Conservation (phyloP, 2,113 vertebrate genomes). For the Rostratula benghalensis region DNA sequence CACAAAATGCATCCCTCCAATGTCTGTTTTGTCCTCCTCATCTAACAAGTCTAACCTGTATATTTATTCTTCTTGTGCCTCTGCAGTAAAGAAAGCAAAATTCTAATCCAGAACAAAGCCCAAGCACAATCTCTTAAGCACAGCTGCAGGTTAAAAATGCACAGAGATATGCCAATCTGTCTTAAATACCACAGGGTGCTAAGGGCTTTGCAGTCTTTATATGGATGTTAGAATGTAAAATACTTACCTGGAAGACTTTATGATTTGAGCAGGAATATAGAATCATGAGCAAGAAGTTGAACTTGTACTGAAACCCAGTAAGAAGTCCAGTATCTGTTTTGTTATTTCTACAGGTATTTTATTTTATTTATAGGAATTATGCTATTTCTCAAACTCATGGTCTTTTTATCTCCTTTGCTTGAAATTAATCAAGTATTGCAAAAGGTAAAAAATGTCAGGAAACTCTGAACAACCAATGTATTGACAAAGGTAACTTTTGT, state of each 20-base stretch:
- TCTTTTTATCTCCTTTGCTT: neutral
- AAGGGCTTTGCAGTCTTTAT: neutral
- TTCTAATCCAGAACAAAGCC: neutral
- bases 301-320: neutral
- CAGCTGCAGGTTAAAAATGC: neutral
- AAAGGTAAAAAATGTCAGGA: neutral
- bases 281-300: neutral
- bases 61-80: slow-evolving; percentile 11
- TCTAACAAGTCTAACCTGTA: neutral
- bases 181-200: neutral
- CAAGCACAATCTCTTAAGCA: neutral
- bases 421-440: neutral
- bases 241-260: neutral
- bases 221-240: neutral
- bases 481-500: no score
- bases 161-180: neutral
- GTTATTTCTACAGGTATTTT: neutral
- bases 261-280: neutral
- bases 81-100: neutral
- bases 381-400: neutral
- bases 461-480: no score
- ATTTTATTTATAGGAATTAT: neutral
- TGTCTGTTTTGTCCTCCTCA: slow-evolving; percentile 11
- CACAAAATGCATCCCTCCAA: neutral
- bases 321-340: neutral